A percentile compares a stretch with the other conserved stretches of the same genome.
Conservation (phyloP, 2,797 vertebrate species). For the Phyllotis vaccarum region DNA sequence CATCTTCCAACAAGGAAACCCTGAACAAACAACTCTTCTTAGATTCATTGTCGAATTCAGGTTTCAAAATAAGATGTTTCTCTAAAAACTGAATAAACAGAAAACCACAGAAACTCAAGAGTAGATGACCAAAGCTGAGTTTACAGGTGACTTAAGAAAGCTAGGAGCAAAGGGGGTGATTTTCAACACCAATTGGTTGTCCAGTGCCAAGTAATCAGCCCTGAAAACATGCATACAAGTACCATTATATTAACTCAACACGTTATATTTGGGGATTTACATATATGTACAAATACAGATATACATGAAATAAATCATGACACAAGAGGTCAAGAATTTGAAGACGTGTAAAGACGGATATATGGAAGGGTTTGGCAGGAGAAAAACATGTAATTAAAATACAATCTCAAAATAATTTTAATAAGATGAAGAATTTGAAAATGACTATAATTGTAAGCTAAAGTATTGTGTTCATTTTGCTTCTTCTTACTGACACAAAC, state of each 20-base stretch:
- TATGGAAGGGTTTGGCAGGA: background rate
- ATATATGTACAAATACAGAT: background rate
- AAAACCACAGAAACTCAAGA: background rate
- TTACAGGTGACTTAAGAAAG: background rate
- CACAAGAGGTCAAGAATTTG: background rate
- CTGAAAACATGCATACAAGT: background rate
- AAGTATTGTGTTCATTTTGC: too few relatives aligned
- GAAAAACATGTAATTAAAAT: background rate
- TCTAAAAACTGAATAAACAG: background rate
- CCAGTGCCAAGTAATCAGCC: background rate
- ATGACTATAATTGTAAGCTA: background rate
- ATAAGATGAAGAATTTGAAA: background rate
- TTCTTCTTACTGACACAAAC: background rate
- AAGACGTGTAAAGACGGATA: background rate
- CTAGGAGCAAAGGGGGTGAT: too few relatives aligned
- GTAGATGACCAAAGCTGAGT: background rate
- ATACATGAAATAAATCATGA: background rate
- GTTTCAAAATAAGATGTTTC: background rate
- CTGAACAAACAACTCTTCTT: background rate
- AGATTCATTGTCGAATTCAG: background rate
- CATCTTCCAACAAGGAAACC: background rate
- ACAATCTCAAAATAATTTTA: background rate
- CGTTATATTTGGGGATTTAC: background rate
- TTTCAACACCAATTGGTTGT: background rate
- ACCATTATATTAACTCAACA: background rate